Percentiles rank a stretch among this genome's conserved stretches.
These are phyloP conservation scores for Microtus californicus DNA, from an alignment of 2,797 vertebrate genomes.

Conservation along the genomic window DNA sequence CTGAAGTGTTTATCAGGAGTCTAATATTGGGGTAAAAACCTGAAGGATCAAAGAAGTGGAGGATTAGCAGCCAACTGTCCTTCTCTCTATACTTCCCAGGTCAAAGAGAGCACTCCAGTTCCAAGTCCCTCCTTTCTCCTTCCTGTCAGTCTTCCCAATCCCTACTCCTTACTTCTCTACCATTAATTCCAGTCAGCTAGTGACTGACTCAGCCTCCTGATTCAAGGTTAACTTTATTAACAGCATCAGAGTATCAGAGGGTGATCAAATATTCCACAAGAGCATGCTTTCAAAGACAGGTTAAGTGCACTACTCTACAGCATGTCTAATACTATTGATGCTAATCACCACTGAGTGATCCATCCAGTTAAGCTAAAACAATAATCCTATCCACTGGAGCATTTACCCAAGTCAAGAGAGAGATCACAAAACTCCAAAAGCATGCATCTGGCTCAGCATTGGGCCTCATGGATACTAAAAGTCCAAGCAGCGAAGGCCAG, in stretches of 20 bases:
- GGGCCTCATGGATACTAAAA: background rate
- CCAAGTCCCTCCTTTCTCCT: background rate
- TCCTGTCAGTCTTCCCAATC: background rate
- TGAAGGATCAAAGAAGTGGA: background rate
- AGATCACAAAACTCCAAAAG: conserved; percentile 46
- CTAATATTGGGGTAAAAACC: background rate
- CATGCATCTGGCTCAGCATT: background rate
- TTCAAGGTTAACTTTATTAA: background rate
- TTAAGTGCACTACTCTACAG: background rate
- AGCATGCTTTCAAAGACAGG: background rate
- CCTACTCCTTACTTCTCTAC: background rate
- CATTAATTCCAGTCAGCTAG: background rate
- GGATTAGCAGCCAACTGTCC: background rate
- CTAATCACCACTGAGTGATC: background rate
- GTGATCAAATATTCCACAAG: background rate
- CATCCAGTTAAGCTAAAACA: conserved; percentile 44
- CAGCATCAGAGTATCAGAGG: background rate
- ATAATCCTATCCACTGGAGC: background rate
- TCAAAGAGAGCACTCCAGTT: background rate
- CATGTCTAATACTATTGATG: background rate
- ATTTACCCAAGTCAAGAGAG: background rate
- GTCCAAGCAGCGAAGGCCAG: background rate
- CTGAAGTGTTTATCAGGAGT: background rate
- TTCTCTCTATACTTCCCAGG: background rate
- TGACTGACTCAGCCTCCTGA: background rate